A percentile compares a stretch with the other conserved stretches of the same genome.
phyloP scores from a whole-genome alignment of 2,797 vertebrate genomes.

The Pseudochaenichthys georgianus region DNA sequence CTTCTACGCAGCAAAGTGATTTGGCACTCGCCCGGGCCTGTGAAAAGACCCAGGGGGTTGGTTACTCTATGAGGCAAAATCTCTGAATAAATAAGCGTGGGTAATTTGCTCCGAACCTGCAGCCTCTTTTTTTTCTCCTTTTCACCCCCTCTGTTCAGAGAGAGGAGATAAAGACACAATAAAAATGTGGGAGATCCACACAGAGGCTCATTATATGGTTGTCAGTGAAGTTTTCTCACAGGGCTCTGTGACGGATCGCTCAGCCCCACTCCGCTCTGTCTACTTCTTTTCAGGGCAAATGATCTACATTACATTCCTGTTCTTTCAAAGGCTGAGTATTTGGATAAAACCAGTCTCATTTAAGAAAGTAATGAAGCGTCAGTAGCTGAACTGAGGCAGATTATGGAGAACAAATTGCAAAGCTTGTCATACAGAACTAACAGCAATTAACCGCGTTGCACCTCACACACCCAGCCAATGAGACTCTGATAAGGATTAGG shows the following conservation, averaged over 20 bases:
- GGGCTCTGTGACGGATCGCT: slow-evolving; percentile 64
- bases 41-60: slow-evolving; percentile 60
- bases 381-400: slow-evolving; percentile 46
- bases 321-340: slow-evolving; percentile 34
- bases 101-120: slow-evolving; percentile 75
- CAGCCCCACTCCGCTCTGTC: slow-evolving; percentile 33
- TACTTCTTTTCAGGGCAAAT: slow-evolving; percentile 63
- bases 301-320: slow-evolving; percentile 58
- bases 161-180: slow-evolving; percentile 77
- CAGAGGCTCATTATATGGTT: slow-evolving; percentile 77
- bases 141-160: slow-evolving; percentile 50
- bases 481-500: slow-evolving; percentile 30
- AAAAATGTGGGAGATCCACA: slow-evolving; percentile 69
- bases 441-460: slow-evolving; percentile 24
- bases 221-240: slow-evolving; percentile 76
- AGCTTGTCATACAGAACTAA: slow-evolving; percentile 43
- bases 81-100: slow-evolving; percentile 81
- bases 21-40: slow-evolving; percentile 54
- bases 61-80: slow-evolving; percentile 56
- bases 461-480: slow-evolving; percentile 1
- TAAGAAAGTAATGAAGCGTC: slow-evolving; percentile 53
- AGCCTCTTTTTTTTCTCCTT: slow-evolving; percentile 35
- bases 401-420: slow-evolving; percentile 56
- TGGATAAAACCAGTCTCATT: slow-evolving; percentile 48
- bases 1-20: slow-evolving; percentile 49